Percentiles rank a stretch among this genome's conserved stretches.
Evolutionary conservation across 2,888 invertebrate species (phyloP).

Genomic region (Altica lythri): DNA sequence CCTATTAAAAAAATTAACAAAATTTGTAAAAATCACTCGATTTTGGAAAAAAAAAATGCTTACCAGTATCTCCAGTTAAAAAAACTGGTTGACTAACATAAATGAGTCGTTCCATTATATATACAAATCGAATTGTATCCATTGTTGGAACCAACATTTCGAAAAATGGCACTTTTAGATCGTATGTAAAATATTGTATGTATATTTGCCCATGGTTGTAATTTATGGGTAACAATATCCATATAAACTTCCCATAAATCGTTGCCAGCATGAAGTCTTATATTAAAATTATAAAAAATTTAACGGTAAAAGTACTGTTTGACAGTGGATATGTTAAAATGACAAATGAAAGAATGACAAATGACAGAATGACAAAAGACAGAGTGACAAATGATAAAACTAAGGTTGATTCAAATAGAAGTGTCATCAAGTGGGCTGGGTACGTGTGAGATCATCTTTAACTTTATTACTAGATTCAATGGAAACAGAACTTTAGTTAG

Average conservation of each 20-base stretch:
- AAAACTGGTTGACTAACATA: constrained; percentile 77
- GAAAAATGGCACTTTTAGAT: constrained; percentile 75
- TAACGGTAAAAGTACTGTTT: too few species aligned
- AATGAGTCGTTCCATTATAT: constrained; percentile 76
- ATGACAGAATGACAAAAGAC: too few species aligned
- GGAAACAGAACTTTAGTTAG: too few species aligned
- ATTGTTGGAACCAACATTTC: constrained; percentile 89
- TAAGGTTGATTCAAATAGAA: too few species aligned
- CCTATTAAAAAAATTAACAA: constrained; percentile 58
- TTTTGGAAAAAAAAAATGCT: constrained; percentile 30
- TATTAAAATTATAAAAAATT: too few species aligned
- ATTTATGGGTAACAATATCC: constrained; percentile 68
- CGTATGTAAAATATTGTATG: constrained; percentile 74
- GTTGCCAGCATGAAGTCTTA: constrained; percentile 70
- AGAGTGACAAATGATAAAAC: too few species aligned
- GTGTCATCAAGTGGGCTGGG: too few species aligned
- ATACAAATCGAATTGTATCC: constrained; percentile 88
- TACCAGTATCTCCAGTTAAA: constrained; percentile 87
- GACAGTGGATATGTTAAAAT: too few species aligned
- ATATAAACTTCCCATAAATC: constrained; percentile 79
- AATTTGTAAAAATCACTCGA: neutral
- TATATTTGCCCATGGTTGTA: constrained; percentile 82
- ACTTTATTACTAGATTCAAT: too few species aligned
- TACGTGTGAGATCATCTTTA: too few species aligned
- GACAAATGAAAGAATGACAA: too few species aligned